Percentiles rank a stretch among this genome's conserved stretches.
phyloP scores from a whole-genome alignment of 2,113 vertebrate species.

The Fulmarus glacialis region DNA sequence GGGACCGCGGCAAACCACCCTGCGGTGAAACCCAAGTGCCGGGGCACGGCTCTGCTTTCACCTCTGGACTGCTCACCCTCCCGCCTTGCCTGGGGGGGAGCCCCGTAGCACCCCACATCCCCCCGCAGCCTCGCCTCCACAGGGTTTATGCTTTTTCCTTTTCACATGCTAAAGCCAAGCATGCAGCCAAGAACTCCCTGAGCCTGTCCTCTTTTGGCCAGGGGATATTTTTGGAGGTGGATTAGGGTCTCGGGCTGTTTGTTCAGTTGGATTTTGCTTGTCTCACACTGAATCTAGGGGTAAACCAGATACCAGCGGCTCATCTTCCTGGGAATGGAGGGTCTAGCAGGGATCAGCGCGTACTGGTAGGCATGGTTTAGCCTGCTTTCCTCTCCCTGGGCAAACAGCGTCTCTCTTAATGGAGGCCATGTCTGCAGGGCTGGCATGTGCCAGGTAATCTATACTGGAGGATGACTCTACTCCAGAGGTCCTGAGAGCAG shows the following conservation, averaged over 20 bases:
- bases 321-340: background rate
- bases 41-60: background rate
- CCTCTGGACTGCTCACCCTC: background rate
- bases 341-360: background rate
- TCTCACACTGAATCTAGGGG: background rate
- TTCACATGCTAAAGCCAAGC: background rate
- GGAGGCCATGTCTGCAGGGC: background rate
- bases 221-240: background rate
- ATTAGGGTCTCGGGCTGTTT: background rate
- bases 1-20: background rate
- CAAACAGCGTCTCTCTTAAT: background rate
- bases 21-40: background rate
- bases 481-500: background rate
- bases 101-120: background rate
- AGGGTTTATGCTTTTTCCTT: background rate
- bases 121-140: accelerated
- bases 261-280: background rate
- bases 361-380: background rate
- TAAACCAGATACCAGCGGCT: background rate
- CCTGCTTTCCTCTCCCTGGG: background rate
- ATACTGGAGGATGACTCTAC: background rate
- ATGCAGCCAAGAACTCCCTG: background rate
- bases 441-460: background rate
- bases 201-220: background rate
- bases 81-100: background rate